Conservation (phyloP, 2,113 vertebrate genomes). For the Pithys albifrons region DNA sequence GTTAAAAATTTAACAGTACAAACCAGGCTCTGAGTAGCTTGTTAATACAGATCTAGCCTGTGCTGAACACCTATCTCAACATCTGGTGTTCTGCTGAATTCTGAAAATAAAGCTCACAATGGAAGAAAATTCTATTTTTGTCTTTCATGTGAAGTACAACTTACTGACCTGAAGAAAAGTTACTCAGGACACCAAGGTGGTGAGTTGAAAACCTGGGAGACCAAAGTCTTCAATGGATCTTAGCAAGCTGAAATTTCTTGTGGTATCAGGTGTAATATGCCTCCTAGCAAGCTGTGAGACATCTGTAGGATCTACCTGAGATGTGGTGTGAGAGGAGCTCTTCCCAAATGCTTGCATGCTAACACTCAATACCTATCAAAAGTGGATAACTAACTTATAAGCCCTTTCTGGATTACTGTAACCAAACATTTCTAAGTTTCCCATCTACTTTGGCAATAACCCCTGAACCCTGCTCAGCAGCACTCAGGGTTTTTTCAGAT, state of each 20-base stretch:
- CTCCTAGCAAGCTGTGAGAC: neutral
- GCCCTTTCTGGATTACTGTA: neutral
- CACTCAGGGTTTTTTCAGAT: neutral
- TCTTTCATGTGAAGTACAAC: neutral
- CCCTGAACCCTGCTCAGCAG: neutral
- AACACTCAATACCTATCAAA: neutral
- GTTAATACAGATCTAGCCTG: neutral
- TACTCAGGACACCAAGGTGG: neutral
- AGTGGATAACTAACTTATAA: neutral
- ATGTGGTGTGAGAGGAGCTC: neutral
- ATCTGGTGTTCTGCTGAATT: neutral
- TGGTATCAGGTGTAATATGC: neutral
- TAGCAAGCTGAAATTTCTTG: neutral
- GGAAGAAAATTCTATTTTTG: neutral
- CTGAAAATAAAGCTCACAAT: neutral
- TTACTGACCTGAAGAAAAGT: neutral
- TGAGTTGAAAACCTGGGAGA: neutral
- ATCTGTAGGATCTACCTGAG: neutral
- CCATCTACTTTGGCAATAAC: neutral
- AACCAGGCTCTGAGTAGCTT: neutral
- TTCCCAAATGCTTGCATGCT: neutral
- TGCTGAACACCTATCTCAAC: neutral
- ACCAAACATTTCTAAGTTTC: neutral
- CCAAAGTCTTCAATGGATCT: neutral
- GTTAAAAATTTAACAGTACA: neutral